phyloP scores from a whole-genome alignment of 2,888 invertebrate genomes.

The Tinea semifulvella region DNA sequence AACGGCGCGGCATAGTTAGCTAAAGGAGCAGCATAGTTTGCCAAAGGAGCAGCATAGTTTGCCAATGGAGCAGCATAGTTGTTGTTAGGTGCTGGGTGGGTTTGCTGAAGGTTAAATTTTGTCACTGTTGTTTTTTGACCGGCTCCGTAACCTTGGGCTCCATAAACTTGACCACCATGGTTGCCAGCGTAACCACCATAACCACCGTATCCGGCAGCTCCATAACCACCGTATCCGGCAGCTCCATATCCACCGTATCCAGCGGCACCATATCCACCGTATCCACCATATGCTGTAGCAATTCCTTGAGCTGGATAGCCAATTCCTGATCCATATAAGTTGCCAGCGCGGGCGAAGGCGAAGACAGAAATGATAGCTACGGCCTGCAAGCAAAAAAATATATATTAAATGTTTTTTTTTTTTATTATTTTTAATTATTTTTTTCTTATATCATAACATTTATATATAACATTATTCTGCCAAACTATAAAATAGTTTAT shows the following conservation, averaged over 20 bases:
- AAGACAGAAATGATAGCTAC: conserved; percentile 32
- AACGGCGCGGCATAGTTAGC: conserved; percentile 4
- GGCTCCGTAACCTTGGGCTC: neutral
- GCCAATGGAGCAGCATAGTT: neutral
- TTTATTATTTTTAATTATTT: too few relatives aligned
- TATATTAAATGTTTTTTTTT: too few relatives aligned
- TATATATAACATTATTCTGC: too few relatives aligned
- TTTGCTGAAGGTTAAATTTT: conserved; percentile 4
- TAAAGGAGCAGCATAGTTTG: conserved; percentile 18
- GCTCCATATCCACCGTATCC: conserved; percentile 20
- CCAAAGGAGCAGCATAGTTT: conserved; percentile 2
- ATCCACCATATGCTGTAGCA: neutral
- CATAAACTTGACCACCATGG: neutral
- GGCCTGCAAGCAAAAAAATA: conserved; percentile 26
- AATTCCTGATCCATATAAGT: conserved; percentile 26
- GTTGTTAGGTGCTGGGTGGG: neutral
- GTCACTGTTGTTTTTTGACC: neutral
- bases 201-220: conserved; percentile 15
- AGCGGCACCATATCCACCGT: conserved; percentile 7
- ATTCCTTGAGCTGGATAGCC: conserved; percentile 16
- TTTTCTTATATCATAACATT: too few relatives aligned
- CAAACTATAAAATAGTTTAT: too few relatives aligned
- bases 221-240: conserved; percentile 17
- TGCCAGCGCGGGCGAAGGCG: conserved; percentile 33
- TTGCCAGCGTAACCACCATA: conserved; percentile 16